Base-by-base conservation (phyloP, 2,888 invertebrate species). In the Chrysolina americana region DNA sequence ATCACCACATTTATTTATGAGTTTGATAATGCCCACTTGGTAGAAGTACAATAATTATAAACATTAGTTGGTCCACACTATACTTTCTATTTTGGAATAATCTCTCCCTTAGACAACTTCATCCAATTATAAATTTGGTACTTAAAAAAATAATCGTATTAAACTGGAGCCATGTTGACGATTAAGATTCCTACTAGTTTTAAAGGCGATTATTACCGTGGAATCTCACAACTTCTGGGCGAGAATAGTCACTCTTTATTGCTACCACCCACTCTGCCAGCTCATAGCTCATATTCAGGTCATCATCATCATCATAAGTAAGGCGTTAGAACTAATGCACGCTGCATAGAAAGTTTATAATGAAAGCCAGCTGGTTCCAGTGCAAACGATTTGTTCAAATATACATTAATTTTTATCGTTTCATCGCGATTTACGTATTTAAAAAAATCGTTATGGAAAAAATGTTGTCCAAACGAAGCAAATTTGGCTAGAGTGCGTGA, bases 261-360 rank as follows among this genome's bases (percentile, higher is more conserved):
- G 4, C 15, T 15, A 53, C 17, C 53, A 21, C 53, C 53, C 53
- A 53, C 53, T 53, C 15, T 53, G 53, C 21, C 15, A 15, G 44
- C 13, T 53, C 53, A 53, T 10, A 21, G 19, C 11, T 53, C 19
- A 21, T 1, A 21, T 21, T 53, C 10, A 53, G 53, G 21, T 53
- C 53, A 9, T 53, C 53, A 53, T 53, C 53, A 53, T 53, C 53
- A 11, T 53, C 21, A 23, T 23, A 53, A 53, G 21, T 21, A 21
- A 9, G 21, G 21, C 21, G 21, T 53, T 23, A 4, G 53, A 53
- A 53, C 9, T 53, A 53, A 53, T 53, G 21, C 53, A 53, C 1
- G 53, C 19, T 53, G 53, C 10, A 21, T 21, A 19, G 36, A 36
- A 36, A 36, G 53, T 53, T 11, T 10, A 13, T 1, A 21, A 21